phyloP scores from a whole-genome alignment of 1,140 invertebrate genomes.

The Drosophila ambigua region DNA sequence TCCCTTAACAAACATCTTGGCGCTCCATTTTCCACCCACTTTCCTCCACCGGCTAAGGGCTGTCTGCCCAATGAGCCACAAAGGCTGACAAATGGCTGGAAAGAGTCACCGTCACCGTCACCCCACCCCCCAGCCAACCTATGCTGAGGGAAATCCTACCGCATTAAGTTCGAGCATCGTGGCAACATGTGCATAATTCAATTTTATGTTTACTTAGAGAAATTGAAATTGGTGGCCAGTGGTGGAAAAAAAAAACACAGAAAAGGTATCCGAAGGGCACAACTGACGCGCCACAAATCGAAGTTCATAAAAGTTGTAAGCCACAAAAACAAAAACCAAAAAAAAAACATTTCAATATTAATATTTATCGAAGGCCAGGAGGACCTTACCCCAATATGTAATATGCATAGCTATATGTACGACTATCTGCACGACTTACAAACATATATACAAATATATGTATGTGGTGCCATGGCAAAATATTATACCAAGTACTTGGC shows the following conservation, averaged over 20 bases:
- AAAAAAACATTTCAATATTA: slow-evolving; percentile 49
- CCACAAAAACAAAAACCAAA: slow-evolving; percentile 11
- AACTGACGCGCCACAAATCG: slow-evolving; percentile 31
- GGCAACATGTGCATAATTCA: slow-evolving; percentile 64
- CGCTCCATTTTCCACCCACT: slow-evolving; percentile 11
- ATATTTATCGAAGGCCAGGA: slow-evolving; percentile 55
- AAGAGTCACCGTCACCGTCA: background rate
- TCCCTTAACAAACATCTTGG: slow-evolving; percentile 21
- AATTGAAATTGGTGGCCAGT: slow-evolving; percentile 63
- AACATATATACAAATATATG: slow-evolving; percentile 21
- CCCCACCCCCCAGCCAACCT: background rate
- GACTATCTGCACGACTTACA: background rate
- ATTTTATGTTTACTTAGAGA: slow-evolving; percentile 68
- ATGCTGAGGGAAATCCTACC: slow-evolving; percentile 38
- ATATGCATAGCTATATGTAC: slow-evolving; percentile 2
- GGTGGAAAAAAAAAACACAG: background rate
- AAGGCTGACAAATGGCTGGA: slow-evolving; percentile 52
- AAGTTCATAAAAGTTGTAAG: slow-evolving; percentile 53
- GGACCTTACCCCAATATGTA: slow-evolving; percentile 34
- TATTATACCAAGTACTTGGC: slow-evolving; percentile 34
- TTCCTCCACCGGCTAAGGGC: too few relatives aligned
- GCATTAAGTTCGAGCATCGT: slow-evolving; percentile 12
- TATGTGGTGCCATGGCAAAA: slow-evolving; percentile 16
- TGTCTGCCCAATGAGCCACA: slow-evolving; percentile 61
- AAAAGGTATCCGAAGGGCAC: background rate